phyloP scores from a whole-genome alignment of 2,888 invertebrate species.

The Molanna angustata region DNA sequence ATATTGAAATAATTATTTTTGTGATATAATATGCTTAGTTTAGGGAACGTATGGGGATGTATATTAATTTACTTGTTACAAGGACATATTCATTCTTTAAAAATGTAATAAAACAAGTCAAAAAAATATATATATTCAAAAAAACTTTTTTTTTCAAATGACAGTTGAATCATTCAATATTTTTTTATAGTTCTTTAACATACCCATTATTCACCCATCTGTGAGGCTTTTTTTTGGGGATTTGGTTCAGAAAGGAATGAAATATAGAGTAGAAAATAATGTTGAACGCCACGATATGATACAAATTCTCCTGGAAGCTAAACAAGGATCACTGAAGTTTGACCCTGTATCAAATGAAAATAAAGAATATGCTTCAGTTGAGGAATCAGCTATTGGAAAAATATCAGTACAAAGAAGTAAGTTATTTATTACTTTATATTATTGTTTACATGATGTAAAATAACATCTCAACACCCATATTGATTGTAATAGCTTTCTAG shows the following conservation, averaged over 20 bases:
- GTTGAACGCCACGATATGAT: slow-evolving; percentile 54
- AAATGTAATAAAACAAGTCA: too few relatives aligned
- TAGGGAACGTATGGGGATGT: too few relatives aligned
- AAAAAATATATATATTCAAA: too few relatives aligned
- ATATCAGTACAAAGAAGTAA: slow-evolving; percentile 39
- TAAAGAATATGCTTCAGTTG: slow-evolving; percentile 45
- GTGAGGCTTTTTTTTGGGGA: slow-evolving; percentile 6
- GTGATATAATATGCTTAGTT: too few relatives aligned
- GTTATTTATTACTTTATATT: too few relatives aligned
- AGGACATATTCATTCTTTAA: too few relatives aligned
- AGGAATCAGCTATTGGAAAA: slow-evolving; percentile 44
- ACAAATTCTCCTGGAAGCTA: slow-evolving; percentile 54
- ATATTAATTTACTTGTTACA: too few relatives aligned
- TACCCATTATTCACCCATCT: background rate
- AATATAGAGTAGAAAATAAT: slow-evolving; percentile 32
- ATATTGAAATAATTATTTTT: too few relatives aligned
- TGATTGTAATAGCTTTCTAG: too few relatives aligned
- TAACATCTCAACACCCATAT: too few relatives aligned
- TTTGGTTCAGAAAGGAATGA: slow-evolving; percentile 14
- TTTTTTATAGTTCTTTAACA: slow-evolving; percentile 8
- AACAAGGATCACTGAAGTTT: slow-evolving; percentile 41
- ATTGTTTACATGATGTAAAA: too few relatives aligned
- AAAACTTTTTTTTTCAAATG: too few relatives aligned
- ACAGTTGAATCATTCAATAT: background rate
- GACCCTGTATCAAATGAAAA: slow-evolving; percentile 35